A percentile compares a stretch with the other conserved stretches of the same genome.
Conservation (phyloP, 2,888 invertebrate species). For the Mythimna loreyi region DNA sequence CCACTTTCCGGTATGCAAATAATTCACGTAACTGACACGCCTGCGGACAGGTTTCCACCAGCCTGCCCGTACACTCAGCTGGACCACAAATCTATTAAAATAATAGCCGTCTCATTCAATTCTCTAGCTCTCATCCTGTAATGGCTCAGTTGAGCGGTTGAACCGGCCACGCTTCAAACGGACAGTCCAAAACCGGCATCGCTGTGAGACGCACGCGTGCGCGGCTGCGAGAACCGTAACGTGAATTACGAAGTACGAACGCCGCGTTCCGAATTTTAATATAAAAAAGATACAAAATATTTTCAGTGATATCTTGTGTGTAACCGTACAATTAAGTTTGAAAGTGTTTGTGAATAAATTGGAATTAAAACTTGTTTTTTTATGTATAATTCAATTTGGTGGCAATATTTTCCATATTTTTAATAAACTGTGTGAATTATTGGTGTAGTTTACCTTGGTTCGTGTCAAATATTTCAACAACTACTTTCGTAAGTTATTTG, state of each 20-base stretch:
- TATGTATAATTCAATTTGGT: constrained; percentile 41
- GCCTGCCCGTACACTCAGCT: constrained; percentile 45
- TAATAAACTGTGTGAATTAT: constrained; percentile 58
- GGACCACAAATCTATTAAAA: constrained; percentile 66
- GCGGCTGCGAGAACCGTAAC: constrained; percentile 35
- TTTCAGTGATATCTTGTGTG: constrained; percentile 47
- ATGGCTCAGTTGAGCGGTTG: constrained; percentile 59
- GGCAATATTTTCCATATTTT: constrained; percentile 37
- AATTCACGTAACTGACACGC: constrained; percentile 51
- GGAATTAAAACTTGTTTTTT: constrained; percentile 33
- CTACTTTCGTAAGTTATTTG: constrained; percentile 56
- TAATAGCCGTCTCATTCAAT: constrained; percentile 65
- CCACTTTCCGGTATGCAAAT: constrained; percentile 63
- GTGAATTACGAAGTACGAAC: constrained; percentile 58
- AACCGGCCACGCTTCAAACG: constrained; percentile 51
- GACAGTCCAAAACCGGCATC: constrained; percentile 59
- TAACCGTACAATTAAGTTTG: constrained; percentile 43
- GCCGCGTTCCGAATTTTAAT: constrained; percentile 50
- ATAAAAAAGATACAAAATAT: constrained; percentile 35
- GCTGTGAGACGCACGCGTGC: constrained; percentile 56
- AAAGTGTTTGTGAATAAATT: constrained; percentile 55
- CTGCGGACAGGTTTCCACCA: constrained; percentile 57
- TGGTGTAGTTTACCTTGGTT: constrained; percentile 64
- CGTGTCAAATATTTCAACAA: constrained; percentile 53
- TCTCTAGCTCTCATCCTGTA: constrained; percentile 60